These are phyloP conservation scores for Saguinus midas DNA, from an alignment of 2,113 vertebrate genomes.

Conservation along the genomic window DNA sequence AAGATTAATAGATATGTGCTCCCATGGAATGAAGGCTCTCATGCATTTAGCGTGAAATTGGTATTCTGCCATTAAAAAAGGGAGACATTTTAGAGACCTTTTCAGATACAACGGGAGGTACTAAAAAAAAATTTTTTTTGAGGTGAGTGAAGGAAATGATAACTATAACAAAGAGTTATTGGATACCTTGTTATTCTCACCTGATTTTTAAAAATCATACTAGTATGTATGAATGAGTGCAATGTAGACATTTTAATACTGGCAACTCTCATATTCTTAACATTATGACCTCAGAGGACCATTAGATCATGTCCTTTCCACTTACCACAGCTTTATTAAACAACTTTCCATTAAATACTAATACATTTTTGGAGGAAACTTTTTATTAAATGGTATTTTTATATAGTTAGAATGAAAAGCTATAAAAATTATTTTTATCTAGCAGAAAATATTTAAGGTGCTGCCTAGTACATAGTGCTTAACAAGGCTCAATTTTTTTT, in stretches of 20 bases:
- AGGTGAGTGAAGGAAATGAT: conserved; percentile 31
- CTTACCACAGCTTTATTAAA: not conserved
- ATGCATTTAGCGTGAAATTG: conserved; percentile 68
- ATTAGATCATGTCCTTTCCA: not conserved
- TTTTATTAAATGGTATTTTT: not conserved
- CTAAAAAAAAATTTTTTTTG: not conserved
- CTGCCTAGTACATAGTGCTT: not conserved
- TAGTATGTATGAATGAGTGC: conserved; percentile 4
- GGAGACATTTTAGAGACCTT: conserved; percentile 70
- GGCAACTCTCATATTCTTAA: not conserved
- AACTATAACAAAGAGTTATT: conserved; percentile 42
- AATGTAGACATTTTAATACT: conserved; percentile 1
- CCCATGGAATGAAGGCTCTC: conserved; percentile 54
- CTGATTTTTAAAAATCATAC: conserved; percentile 24
- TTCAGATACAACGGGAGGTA: conserved; percentile 25
- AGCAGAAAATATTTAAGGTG: not conserved
- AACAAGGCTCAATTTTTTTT: not conserved
- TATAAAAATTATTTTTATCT: not conserved
- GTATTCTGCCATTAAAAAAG: conserved; percentile 73
- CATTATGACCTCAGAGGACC: not conserved
- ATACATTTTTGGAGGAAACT: not conserved
- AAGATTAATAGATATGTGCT: conserved; percentile 62
- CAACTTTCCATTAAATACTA: not conserved
- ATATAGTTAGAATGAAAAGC: not conserved
- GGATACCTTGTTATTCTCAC: conserved; percentile 21